Evolutionary conservation across 2,888 invertebrate genomes (phyloP), one percentile per base, ranked within the genome.

Genomic region (Diplazon laetatorius): DNA sequence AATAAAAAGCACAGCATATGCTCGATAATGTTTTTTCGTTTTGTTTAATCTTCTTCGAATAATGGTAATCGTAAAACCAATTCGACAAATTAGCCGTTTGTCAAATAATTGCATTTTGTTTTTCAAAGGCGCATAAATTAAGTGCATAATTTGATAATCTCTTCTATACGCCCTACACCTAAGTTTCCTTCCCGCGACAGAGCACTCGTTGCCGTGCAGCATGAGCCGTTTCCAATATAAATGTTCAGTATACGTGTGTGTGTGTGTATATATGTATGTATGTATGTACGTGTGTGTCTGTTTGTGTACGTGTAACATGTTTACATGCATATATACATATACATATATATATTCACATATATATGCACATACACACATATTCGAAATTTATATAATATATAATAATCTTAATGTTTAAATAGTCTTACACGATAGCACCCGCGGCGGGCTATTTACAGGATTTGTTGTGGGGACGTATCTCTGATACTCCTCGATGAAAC

Each of bases 391-490:
- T 82, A 82, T 84, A 83, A 72, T 82, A 75, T 78, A 76, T 48
- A 74, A 79, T 81, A 52, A 72, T 73, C 78, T 80, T 70, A 78
- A 78, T n/a, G n/a, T 69, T 60, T 60, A 74, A 80, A 74, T 48
- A 76, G 78, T 76, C 73, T 80, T 81, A 76, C n/a, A n/a, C 81
- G 71, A 72, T 76, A 76, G 74, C 76, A 76, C 78, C 72, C 50
- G 39, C 83, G 78, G 59, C 78, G 73, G 82, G 78, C 81, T 87
- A 87, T 87, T 82, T 85, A 86, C 86, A 87, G 83, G 50, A 39
- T 66, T 39, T n/a, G n/a, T n/a, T n/a, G n/a, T n/a, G n/a, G 74
- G 69, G 73, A 72, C 30, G 68, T 68, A 73, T 70, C 73, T 46
- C 39, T 57, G 70, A 68, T 78, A 78, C 75, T 75, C 76, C 78